These are phyloP conservation scores for Luffia ferchaultella DNA, from an alignment of 2,888 invertebrate genomes.

Conservation along the genomic window DNA sequence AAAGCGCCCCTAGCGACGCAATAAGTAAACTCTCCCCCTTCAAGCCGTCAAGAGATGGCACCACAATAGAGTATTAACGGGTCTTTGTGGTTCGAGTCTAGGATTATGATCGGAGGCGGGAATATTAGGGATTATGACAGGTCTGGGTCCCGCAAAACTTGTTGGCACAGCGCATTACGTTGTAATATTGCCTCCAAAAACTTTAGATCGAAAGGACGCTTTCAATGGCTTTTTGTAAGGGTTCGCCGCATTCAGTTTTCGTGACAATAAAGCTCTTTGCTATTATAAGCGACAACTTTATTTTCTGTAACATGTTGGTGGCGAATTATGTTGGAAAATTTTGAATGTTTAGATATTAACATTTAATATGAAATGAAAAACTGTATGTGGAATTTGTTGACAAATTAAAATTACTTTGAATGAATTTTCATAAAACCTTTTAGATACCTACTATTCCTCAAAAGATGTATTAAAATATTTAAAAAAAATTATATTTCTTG, in stretches of 20 bases:
- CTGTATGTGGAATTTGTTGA: no score
- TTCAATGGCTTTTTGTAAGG: neutral
- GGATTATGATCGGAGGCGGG: conserved; percentile 51
- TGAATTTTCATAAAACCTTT: no score
- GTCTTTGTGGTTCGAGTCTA: conserved; percentile 46
- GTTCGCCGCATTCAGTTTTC: neutral
- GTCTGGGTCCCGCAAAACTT: conserved; percentile 28
- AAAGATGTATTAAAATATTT: no score
- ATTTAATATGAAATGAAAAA: no score
- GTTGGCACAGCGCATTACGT: conserved; percentile 18
- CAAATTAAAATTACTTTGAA: no score
- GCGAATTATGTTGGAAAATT: no score
- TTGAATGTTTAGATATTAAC: no score
- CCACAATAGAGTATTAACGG: conserved; percentile 60
- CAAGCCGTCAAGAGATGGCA: conserved; percentile 63
- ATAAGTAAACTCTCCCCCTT: conserved; percentile 46
- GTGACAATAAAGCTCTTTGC: neutral
- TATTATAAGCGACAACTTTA: no score
- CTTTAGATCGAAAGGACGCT: neutral
- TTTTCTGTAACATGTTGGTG: no score
- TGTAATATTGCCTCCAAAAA: neutral
- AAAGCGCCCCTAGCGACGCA: conserved; percentile 41
- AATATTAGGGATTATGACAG: conserved; percentile 61
- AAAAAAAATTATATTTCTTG: no score
- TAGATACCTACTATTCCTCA: no score